phyloP scores from a whole-genome alignment of 2,797 vertebrate species.

The Alosa sapidissima region DNA sequence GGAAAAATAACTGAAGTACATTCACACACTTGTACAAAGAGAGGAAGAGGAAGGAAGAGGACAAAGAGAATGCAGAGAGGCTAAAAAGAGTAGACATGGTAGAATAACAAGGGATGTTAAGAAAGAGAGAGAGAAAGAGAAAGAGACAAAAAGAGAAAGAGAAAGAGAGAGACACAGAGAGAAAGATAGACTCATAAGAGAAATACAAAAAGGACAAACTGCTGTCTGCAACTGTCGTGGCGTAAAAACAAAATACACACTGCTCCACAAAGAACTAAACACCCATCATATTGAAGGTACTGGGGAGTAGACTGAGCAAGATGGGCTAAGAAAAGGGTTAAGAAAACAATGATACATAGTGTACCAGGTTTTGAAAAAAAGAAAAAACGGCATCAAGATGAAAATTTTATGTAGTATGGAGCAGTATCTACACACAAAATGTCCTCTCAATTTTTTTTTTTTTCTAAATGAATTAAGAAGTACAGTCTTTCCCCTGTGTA shows the following conservation, averaged over 20 bases:
- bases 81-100: slow-evolving; percentile 38
- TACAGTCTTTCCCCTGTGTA: neutral
- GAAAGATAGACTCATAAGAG: slow-evolving; percentile 35
- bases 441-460: neutral
- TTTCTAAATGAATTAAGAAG: neutral
- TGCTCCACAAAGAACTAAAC: slow-evolving; percentile 63
- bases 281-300: neutral
- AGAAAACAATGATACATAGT: neutral
- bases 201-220: slow-evolving; percentile 46
- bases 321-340: slow-evolving; percentile 9
- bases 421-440: slow-evolving; percentile 17
- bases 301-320: slow-evolving; percentile 1
- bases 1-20: slow-evolving; percentile 62
- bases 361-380: slow-evolving; percentile 17
- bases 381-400: neutral
- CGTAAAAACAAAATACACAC: slow-evolving; percentile 58
- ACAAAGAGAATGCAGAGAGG: slow-evolving; percentile 27
- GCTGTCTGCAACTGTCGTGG: slow-evolving; percentile 47
- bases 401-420: slow-evolving; percentile 3
- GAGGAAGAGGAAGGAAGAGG: slow-evolving; percentile 10
- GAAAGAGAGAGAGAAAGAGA: slow-evolving; percentile 55
- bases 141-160: slow-evolving; percentile 51
- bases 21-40: slow-evolving; percentile 43
- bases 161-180: slow-evolving; percentile 35
- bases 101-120: slow-evolving; percentile 27